Evolutionary conservation across 2,888 invertebrate species (phyloP), one percentile per base, ranked within the genome.

Genomic region (Lasioglossum oenotherae): DNA sequence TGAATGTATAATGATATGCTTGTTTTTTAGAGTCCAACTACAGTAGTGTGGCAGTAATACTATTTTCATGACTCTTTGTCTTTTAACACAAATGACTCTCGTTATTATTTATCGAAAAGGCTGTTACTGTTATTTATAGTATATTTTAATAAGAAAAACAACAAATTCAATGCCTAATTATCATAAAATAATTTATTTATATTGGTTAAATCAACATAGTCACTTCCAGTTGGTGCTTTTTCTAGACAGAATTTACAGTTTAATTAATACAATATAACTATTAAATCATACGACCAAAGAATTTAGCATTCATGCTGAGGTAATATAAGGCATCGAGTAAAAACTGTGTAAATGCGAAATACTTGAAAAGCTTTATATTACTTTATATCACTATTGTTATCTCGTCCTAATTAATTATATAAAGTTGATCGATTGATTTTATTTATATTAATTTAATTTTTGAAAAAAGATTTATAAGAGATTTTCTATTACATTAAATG

Each of bases 381-480:
- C 69, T 71, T 41, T 84, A 82, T 41, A 78, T 49, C 81, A 79
- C 64, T 80, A 85, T 85, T 82, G 80, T 85, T 89, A 78, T 80
- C 73, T 82, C 53, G 27, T 80, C 75, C 77, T 79, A 88, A 79
- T 89, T 78, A 87, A 82, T 16, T 53, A 38, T 67, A 57, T 75
- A 27, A 53, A 80, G 57, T 64, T 75, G 14, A 57, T 57, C 44
- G 64, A 80, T 60, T 75, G 16, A 84, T 69, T 83, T 84, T 90
- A 88, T 87, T 87, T 91, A 85, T 87, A 81, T 73, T 77, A 85
- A 84, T 88, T 87, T 85, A 86, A 88, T 85, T 86, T 78, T 46
- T 83, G 53, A 78, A 82, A 64, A 78, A 74, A 78, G 64, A 69
- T 73, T 82, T 83, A 74, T 8, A 53, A 78, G 75, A 83, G 57